Evolutionary conservation across 1,140 invertebrate species (phyloP), one percentile per base, ranked within the genome.

Genomic region (Diachasma alloeum): DNA sequence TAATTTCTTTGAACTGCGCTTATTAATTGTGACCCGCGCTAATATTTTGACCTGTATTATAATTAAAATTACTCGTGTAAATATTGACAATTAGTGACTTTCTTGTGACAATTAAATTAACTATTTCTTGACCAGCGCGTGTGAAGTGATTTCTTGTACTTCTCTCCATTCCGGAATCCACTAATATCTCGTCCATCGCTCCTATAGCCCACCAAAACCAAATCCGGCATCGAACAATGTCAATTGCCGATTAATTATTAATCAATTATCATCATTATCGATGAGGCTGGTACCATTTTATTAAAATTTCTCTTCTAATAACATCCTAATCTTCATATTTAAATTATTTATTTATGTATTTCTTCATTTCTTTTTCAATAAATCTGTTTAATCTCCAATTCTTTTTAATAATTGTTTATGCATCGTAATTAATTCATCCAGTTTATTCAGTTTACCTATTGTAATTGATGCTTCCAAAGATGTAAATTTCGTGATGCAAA

Each of bases 381-480:
- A 68, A 67, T 74, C 42, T 67, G 37, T 70, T 42, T 72, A 17
- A 15, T 11, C 10, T n/a, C 42, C 8, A 70, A 37, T n/a, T 48
- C n/a, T 9, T 4, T 46, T 46, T 9, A 72, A 56, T 56, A 73
- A 59, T 39, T 68, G 15, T 74, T 67, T 46, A 53, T 70, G 77
- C 37, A 76, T 75, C 67, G 56, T 68, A 69, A 26, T 53, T 74
- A 44, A 73, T 24, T 72, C 59, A 26, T 46, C 46, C 42, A 22
- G 10, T 59, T 59, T 26, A 59, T 59, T 59, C 1, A 75, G 68
- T 78, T 72, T 81, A 72, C 77, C 74, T 87, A 88, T n/a, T n/a
- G n/a, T 81, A 84, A 86, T 84, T 86, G 83, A 87, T 87, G 79
- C 83, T 87, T 88, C 88, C 83, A 89, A 89, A 89, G 88, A 88